These are phyloP conservation scores for Nymphalis c-album DNA, from an alignment of 2,888 invertebrate species.

Conservation along the genomic window DNA sequence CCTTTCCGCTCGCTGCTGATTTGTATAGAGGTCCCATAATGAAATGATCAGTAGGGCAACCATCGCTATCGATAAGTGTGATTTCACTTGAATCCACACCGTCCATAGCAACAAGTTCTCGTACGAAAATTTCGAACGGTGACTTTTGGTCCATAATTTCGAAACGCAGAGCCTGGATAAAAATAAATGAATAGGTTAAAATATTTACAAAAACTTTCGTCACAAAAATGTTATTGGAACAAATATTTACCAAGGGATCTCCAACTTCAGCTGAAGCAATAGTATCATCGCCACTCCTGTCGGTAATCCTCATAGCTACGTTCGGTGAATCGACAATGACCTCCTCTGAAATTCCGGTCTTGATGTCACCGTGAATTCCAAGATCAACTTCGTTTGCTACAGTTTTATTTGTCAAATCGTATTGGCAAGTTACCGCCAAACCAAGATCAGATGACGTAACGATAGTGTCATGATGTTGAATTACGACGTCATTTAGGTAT, in stretches of 20 bases:
- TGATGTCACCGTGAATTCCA: conserved; percentile 93
- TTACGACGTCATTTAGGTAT: conserved; percentile 95
- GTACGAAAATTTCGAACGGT: conserved; percentile 97
- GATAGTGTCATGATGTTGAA: conserved; percentile 97
- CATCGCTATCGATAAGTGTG: conserved; percentile 93
- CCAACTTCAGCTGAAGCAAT: conserved; percentile 95
- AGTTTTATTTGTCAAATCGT: conserved; percentile 96
- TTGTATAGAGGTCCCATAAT: conserved; percentile 96
- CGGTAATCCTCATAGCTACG: conserved; percentile 96
- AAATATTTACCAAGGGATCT: conserved; percentile 85
- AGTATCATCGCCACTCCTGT: conserved; percentile 90
- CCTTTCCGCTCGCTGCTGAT: conserved; percentile 89
- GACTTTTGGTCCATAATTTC: conserved; percentile 96
- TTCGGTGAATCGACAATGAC: conserved; percentile 96
- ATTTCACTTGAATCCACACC: conserved; percentile 96
- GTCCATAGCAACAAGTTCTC: conserved; percentile 96
- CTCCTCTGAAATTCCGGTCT: conserved; percentile 92
- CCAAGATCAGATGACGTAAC: conserved; percentile 97
- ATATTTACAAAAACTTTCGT: neutral
- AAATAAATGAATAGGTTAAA: conserved; percentile 50
- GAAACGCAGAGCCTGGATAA: conserved; percentile 87
- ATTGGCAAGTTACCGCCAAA: conserved; percentile 95
- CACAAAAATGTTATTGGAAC: neutral
- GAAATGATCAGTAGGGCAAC: conserved; percentile 96
- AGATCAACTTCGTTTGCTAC: conserved; percentile 95